Evolutionary conservation across 37 sponge, comb jelly and placozoan species (phyloP).

Genomic region (Geodia barretti): DNA sequence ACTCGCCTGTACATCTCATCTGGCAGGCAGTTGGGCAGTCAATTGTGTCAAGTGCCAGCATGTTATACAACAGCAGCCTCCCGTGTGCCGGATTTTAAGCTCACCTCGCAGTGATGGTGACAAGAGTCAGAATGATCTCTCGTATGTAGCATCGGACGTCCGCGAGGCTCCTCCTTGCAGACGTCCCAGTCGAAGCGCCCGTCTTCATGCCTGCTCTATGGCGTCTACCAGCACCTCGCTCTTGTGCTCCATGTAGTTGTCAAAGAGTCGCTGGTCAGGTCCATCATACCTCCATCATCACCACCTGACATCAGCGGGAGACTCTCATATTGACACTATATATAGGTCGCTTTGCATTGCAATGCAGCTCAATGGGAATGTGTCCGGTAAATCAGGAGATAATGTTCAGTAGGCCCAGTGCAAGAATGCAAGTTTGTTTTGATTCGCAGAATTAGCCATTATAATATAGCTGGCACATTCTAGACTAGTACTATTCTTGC

Average conservation of each 20-base stretch:
- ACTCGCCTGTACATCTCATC: too few relatives aligned
- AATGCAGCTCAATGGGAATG: too few relatives aligned
- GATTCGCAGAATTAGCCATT: too few relatives aligned
- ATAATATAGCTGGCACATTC: too few relatives aligned
- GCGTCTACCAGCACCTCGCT: conserved; percentile 37
- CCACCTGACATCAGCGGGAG: conserved; percentile 58
- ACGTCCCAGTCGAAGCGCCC: conserved; percentile 83
- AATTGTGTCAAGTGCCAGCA: background rate
- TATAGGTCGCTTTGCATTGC: too few relatives aligned
- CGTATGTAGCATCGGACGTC: conserved; percentile 70
- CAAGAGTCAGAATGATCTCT: conserved; percentile 73
- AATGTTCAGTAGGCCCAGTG: too few relatives aligned
- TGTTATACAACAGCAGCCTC: background rate
- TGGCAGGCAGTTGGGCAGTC: too few relatives aligned
- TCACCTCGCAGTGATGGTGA: conserved; percentile 84
- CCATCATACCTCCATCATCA: conserved; percentile 29
- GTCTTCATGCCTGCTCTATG: conserved; percentile 67
- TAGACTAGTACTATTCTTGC: too few relatives aligned
- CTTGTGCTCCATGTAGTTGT: conserved; percentile 74
- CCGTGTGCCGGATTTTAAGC: background rate
- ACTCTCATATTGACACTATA: too few relatives aligned
- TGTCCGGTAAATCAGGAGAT: too few relatives aligned
- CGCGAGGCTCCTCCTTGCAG: conserved; percentile 22
- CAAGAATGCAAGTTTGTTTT: too few relatives aligned
- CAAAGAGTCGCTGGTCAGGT: conserved; percentile 72